phyloP scores from a whole-genome alignment of 2,888 invertebrate genomes.

The Cybosia mesomella region DNA sequence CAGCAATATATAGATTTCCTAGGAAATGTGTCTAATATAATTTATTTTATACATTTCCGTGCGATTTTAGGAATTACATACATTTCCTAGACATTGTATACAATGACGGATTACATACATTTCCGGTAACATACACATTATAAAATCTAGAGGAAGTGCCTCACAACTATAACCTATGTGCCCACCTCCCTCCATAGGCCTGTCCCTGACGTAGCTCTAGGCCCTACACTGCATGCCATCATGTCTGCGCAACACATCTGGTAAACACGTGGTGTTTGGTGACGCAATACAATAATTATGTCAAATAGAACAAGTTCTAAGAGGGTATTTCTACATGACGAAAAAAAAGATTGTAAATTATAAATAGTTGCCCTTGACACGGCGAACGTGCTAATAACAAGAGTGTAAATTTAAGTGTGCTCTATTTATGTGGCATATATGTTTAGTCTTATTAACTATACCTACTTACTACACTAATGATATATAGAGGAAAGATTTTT shows the following conservation, averaged over 20 bases:
- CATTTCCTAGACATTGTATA: no score
- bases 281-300: background rate
- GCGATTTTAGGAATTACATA: no score
- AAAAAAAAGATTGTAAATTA: background rate
- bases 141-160: no score
- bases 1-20: no score
- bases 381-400: slow-evolving; percentile 1
- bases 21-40: no score
- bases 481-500: no score
- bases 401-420: background rate
- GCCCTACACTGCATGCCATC: background rate
- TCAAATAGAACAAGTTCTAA: slow-evolving; percentile 1
- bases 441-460: background rate
- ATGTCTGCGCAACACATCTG: background rate
- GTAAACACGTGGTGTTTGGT: background rate
- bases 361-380: background rate
- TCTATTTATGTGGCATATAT: background rate
- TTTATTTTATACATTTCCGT: no score
- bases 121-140: no score
- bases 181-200: background rate
- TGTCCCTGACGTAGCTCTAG: background rate
- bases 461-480: no score
- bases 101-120: no score
- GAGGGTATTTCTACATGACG: background rate
- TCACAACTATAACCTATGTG: no score